phyloP scores from a whole-genome alignment of 92 coral and sea anemone species.

The Porites divaricata region DNA sequence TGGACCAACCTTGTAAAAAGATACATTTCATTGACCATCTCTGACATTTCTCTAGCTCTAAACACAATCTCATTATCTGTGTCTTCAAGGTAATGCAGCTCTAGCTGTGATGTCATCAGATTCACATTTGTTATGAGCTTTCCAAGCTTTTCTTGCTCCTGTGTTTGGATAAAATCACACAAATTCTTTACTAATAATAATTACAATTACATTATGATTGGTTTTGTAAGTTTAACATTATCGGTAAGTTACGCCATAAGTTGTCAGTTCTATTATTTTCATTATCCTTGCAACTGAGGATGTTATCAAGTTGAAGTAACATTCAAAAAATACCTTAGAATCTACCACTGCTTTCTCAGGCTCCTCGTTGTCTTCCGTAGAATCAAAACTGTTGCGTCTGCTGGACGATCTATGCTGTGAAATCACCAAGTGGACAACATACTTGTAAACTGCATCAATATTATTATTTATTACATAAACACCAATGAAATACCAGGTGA shows the following conservation, averaged over 20 bases:
- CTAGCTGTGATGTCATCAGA: slow-evolving; percentile 80
- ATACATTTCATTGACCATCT: slow-evolving; percentile 84
- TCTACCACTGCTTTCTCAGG: slow-evolving; percentile 56
- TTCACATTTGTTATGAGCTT: slow-evolving; percentile 82
- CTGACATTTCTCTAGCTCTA: slow-evolving; percentile 89
- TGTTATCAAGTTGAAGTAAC: too few species aligned
- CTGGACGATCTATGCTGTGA: slow-evolving; percentile 38
- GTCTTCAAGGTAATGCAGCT: slow-evolving; percentile 68
- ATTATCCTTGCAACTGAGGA: too few species aligned
- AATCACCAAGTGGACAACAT: not conserved
- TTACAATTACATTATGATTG: too few species aligned
- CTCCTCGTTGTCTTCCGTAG: slow-evolving; percentile 28
- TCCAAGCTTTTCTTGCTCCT: slow-evolving; percentile 84
- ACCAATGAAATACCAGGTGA: too few species aligned
- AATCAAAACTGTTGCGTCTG: slow-evolving; percentile 22
- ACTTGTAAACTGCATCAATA: not conserved
- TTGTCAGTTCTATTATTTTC: too few species aligned
- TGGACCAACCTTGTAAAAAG: slow-evolving; percentile 75
- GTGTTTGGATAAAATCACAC: not conserved
- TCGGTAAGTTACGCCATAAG: too few species aligned
- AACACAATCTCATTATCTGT: slow-evolving; percentile 81
- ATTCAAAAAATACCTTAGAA: slow-evolving; percentile 25
- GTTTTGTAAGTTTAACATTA: too few species aligned
- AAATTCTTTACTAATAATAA: too few species aligned
- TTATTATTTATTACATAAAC: not conserved